A percentile compares a stretch with the other conserved stretches of the same genome.
phyloP scores from a whole-genome alignment of 2,113 vertebrate species.

The Ailuropoda melanoleuca region DNA sequence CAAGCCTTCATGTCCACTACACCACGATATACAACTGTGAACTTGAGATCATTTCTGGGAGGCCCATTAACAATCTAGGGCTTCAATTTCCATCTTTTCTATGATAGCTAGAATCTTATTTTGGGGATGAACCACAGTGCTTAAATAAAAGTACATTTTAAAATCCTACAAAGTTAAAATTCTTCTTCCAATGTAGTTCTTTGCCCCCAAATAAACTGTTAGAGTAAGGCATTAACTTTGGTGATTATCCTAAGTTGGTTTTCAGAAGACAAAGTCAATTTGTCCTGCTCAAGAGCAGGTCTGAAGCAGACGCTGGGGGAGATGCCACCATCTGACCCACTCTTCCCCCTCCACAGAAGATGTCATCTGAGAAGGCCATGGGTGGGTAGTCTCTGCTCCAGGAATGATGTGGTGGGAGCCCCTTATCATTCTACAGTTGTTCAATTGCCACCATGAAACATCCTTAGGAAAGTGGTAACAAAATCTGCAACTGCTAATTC shows the following conservation, averaged over 20 bases:
- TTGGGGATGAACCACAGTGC: background rate
- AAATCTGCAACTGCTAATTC: background rate
- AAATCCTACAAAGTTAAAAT: background rate
- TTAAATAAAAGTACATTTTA: constrained; percentile 3
- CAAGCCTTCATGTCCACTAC: background rate
- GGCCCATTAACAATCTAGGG: background rate
- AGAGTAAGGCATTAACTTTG: background rate
- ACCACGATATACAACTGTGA: rapidly evolving
- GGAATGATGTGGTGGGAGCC: background rate
- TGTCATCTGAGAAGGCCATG: background rate
- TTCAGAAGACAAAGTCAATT: background rate
- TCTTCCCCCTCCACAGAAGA: too few species aligned
- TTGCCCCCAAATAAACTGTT: too few species aligned
- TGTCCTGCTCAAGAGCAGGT: background rate
- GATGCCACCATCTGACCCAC: background rate
- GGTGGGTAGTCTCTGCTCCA: background rate
- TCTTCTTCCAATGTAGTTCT: background rate
- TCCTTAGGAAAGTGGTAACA: background rate
- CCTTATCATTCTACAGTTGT: background rate
- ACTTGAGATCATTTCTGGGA: background rate
- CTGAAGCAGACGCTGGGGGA: background rate
- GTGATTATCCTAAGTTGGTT: background rate
- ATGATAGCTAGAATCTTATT: background rate
- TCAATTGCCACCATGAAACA: background rate
- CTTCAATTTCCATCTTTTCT: background rate